A percentile compares a stretch with the other conserved stretches of the same genome.
These are phyloP conservation scores for Microctonus aethiopoides DNA, from an alignment of 2,888 invertebrate species.

Conservation along the genomic window DNA sequence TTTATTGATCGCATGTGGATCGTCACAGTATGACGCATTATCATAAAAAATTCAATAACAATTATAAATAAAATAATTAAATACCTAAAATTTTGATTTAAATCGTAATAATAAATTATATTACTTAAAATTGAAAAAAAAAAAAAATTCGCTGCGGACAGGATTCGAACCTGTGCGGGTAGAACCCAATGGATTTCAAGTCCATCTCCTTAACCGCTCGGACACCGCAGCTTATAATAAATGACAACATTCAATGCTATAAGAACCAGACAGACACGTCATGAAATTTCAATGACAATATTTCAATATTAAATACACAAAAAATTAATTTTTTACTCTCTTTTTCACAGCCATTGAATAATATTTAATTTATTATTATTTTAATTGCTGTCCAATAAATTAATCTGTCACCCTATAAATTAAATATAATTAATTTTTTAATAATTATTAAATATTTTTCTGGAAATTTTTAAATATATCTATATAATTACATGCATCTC, in stretches of 20 bases:
- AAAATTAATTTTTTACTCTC: background rate
- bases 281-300: background rate
- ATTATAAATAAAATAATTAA: background rate
- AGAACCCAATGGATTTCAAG: conserved; percentile 67
- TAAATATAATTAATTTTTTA: too few species aligned
- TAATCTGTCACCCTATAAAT: too few species aligned
- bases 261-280: background rate
- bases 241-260: background rate
- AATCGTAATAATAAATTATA: background rate
- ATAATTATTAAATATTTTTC: too few species aligned
- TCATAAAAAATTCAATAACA: background rate
- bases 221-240: conserved; percentile 61
- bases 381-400: too few species aligned
- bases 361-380: background rate
- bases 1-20: background rate
- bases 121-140: conserved; percentile 21
- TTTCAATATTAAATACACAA: background rate
- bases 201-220: conserved; percentile 68
- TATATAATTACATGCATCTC: background rate
- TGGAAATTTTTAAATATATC: too few species aligned
- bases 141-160: conserved; percentile 65
- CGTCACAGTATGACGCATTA: background rate
- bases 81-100: background rate
- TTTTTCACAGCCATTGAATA: background rate
- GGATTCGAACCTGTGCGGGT: conserved; percentile 67